Percentiles rank a stretch among this genome's conserved stretches.
Conservation (phyloP, 23 tunicate genomes). For the Styela plicata region DNA sequence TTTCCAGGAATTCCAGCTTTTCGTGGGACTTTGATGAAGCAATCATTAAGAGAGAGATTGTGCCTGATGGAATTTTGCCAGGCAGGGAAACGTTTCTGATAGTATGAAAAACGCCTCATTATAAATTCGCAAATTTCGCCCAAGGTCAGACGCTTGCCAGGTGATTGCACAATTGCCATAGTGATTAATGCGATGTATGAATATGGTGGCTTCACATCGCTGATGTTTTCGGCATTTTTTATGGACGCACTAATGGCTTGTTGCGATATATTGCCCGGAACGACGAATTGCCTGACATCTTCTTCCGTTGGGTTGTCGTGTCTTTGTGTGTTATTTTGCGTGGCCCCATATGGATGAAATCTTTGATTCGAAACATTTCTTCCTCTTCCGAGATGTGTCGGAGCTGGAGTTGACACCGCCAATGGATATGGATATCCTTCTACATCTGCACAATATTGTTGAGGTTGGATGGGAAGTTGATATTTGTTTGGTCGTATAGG, state of each 20-base stretch:
- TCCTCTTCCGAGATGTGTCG: slow-evolving; percentile 5
- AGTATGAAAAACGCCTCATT: slow-evolving; percentile 1
- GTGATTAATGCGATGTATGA: slow-evolving; percentile 12
- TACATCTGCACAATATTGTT: background rate
- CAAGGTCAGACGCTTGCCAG: background rate
- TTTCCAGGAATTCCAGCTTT: slow-evolving; percentile 4
- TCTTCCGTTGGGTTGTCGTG: background rate
- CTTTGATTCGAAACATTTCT: background rate
- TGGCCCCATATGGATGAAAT: background rate
- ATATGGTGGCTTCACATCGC: slow-evolving; percentile 9
- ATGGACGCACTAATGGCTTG: background rate
- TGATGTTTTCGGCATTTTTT: background rate
- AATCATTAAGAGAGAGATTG: background rate
- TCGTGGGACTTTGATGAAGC: slow-evolving; percentile 11
- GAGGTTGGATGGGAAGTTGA: background rate
- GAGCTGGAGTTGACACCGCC: slow-evolving; percentile 9
- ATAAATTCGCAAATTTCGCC: slow-evolving; percentile 13
- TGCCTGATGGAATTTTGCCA: slow-evolving; percentile 18
- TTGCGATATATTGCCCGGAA: background rate
- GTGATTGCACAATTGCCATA: slow-evolving; percentile 14
- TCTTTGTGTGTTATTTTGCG: background rate
- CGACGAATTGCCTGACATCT: background rate
- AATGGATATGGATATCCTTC: slow-evolving; percentile 4
- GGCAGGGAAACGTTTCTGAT: slow-evolving; percentile 9
- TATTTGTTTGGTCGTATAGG: slow-evolving; percentile 15